Conservation (phyloP, 2,797 vertebrate species). For the Tragelaphus oryx region DNA sequence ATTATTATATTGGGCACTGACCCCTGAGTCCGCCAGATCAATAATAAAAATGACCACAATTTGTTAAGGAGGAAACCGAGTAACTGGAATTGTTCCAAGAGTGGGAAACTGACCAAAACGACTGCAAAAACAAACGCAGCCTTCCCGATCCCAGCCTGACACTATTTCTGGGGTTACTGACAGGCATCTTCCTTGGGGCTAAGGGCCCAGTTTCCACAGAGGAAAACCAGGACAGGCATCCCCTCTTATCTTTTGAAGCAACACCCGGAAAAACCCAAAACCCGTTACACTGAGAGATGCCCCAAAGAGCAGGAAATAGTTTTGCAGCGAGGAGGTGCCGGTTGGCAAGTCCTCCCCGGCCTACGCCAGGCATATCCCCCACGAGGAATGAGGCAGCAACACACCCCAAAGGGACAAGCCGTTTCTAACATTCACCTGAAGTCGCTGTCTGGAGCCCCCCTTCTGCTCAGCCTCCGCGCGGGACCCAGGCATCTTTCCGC, state of each 20-base stretch:
- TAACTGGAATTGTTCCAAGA: background rate
- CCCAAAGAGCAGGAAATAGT: background rate
- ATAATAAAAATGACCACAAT: background rate
- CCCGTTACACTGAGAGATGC: background rate
- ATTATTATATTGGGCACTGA: background rate
- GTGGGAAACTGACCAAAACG: background rate
- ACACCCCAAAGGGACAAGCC: background rate
- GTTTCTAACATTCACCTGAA: slow-evolving; percentile 37
- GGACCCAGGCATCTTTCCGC: background rate
- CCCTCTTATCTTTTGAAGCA: background rate
- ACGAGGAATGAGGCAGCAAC: background rate
- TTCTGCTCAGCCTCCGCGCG: background rate
- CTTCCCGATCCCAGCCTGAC: background rate
- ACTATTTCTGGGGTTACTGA: background rate
- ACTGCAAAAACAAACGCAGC: background rate
- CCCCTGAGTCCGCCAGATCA: background rate
- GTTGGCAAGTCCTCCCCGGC: background rate
- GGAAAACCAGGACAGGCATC: background rate
- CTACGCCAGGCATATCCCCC: background rate
- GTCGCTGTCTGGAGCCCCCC: background rate
- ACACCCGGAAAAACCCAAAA: background rate
- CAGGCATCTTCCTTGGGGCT: background rate
- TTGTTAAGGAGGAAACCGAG: background rate
- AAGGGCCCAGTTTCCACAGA: background rate
- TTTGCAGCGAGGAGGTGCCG: background rate